Base-by-base conservation (phyloP, 2,797 vertebrate genomes). In the Muscicapa comitata region DNA sequence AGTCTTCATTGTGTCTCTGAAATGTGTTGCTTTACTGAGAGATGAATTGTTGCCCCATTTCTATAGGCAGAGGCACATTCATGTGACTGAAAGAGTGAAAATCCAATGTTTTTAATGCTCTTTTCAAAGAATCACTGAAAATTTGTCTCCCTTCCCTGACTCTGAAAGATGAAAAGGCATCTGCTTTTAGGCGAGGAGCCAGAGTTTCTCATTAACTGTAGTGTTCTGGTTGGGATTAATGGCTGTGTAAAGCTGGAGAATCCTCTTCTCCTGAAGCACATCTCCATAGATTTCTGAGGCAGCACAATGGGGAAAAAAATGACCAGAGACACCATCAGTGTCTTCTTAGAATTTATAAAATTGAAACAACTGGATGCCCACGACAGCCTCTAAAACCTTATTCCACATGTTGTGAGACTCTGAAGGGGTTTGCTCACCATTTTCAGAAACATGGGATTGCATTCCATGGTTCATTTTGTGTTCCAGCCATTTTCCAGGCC, bases 291-390 rank as follows among this genome's bases (percentile, higher is more conserved):
- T 6, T 48, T 66, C 66, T 50, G 18, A 59, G 43, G 10, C 13
- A 67, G 40, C 17, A 55, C 5, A 58, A 12, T 13, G 8, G 25
- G 4, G 19, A 26, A 59, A 38, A 13, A 74, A 67, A n/a, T 7
- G 0, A 26, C 26, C 9, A 3, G 2, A 50, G 18, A 9, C 48
- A 51, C 4, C 7, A 28, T 11, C 28, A 48, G 24, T 17, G 5
- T 38, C 2, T 43, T 68, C 38, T 38, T 14, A 7, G 3, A 6
- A 35, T 65, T 61, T 38, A 54, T 10, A 5, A 17, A 35, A 53
- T 51, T 42, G 48, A 80, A 83, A 26, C 10, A 65, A 37, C 21
- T 33, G 10, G 2, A 18, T 55, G 9, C 6, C 40, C 5, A 51
- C 40, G 13, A 47, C 13, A 72, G 17, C 15, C 3, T 80, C 26